Percentiles rank a stretch among this genome's conserved stretches.
Conservation (phyloP, 2,797 vertebrate species). For the Anguilla marmorata region DNA sequence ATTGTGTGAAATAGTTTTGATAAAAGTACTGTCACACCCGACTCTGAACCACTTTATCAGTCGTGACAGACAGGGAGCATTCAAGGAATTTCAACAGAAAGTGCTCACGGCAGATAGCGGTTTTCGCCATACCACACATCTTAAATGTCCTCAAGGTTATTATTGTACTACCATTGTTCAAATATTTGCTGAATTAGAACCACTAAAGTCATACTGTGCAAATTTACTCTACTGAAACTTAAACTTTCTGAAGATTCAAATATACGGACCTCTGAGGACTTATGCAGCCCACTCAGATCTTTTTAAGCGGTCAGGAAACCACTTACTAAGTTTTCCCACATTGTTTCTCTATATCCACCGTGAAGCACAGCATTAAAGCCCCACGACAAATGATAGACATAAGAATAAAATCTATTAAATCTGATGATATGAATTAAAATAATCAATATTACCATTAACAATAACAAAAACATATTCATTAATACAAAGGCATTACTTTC, state of each 20-base stretch:
- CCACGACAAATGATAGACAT: neutral
- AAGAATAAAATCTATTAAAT: neutral
- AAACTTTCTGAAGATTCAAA: neutral
- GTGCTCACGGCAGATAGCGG: neutral
- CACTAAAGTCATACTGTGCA: neutral
- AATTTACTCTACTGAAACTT: neutral
- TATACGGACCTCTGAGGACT: neutral
- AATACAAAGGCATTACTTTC: neutral
- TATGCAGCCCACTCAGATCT: neutral
- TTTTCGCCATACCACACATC: too few relatives aligned
- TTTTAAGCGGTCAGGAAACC: neutral
- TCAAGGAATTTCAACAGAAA: conserved; percentile 6
- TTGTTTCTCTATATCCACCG: neutral
- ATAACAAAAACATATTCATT: neutral
- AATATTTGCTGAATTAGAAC: neutral
- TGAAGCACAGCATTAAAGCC: neutral
- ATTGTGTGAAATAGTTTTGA: neutral
- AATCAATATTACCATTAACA: neutral
- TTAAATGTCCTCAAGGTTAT: neutral
- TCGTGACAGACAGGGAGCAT: neutral
- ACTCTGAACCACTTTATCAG: neutral
- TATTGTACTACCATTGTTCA: neutral
- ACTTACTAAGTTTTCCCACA: neutral
- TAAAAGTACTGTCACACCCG: neutral
- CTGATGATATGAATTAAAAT: neutral